Evolutionary conservation across 1,140 invertebrate species (phyloP), one percentile per base, ranked within the genome.

Genomic region (Temnothorax nylanderi): DNA sequence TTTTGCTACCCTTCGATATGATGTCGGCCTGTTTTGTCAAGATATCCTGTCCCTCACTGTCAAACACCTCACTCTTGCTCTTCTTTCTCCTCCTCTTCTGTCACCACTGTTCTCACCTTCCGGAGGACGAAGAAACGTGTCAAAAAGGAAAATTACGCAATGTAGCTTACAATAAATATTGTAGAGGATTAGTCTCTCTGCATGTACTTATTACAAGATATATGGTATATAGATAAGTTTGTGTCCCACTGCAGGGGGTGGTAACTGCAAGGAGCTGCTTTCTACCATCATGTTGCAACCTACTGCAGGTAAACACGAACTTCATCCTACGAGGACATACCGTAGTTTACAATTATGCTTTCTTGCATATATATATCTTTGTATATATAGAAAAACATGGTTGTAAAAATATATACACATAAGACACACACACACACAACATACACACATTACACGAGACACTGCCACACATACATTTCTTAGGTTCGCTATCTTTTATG

Each of bases 231-330:
- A 95, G 95, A 95, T 95, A 95, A 95, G 95, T 95, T 95, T 95
- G 95, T 95, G 94, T 95, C 94, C 95, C 94, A 94, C 94, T 95
- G 94, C 95, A 95, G 95, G 94, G 95, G 94, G 94, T 95, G 94
- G 94, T 95, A 95, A 95, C 95, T 95, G 94, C 94, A 95, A 95
- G 95, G 94, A 95, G 94, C 95, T 95, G 94, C 94, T 95, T 93
- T 95, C 94, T 94, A 93, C 92, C 94, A 93, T 93, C 94, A 93
- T 94, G 93, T 95, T 95, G 94, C 95, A 87, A 95, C 94, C 94
- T 94, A 95, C 94, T 94, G 94, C 95, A 95, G 95, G 95, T 95
- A 95, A 95, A 95, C 94, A 95, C 94, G 94, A 95, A 95, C 95
- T 94, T 90, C 88, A 94, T 94, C 92, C 94, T 94, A 94, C 91